Evolutionary conservation across 2,797 vertebrate genomes (phyloP).

Genomic region (Pelochelys cantorii): DNA sequence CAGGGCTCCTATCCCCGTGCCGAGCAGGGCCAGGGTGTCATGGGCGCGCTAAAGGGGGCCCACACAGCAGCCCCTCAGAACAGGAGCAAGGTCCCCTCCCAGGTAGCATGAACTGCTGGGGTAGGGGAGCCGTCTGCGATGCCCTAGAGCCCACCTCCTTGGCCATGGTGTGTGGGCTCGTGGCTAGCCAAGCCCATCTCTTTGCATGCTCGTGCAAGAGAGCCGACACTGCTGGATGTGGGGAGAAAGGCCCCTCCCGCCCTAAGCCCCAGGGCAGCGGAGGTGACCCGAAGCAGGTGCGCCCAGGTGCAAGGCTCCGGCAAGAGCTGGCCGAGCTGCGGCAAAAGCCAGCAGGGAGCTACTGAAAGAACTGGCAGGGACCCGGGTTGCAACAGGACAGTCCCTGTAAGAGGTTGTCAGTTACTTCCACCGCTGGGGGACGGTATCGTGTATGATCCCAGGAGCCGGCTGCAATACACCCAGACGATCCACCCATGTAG

Average conservation of each 20-base stretch:
- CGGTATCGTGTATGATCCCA: not conserved
- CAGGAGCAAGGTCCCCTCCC: not conserved
- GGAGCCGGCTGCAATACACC: not conserved
- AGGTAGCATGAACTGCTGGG: not conserved
- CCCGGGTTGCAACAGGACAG: too few species aligned
- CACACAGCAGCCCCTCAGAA: not conserved
- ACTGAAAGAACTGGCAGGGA: too few species aligned
- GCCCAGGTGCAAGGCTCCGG: too few species aligned
- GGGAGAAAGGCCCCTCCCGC: not conserved
- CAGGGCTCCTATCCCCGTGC: not conserved
- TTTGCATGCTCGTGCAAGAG: not conserved
- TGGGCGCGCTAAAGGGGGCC: not conserved
- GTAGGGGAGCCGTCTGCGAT: too few species aligned
- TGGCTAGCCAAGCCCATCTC: not conserved
- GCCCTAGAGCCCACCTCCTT: not conserved
- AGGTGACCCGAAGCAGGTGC: too few species aligned
- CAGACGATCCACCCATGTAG: not conserved
- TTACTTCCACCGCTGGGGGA: too few species aligned
- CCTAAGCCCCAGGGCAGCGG: not conserved
- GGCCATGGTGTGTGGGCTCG: not conserved
- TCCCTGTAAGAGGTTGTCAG: too few species aligned
- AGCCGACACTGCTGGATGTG: not conserved
- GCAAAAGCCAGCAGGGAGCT: too few species aligned
- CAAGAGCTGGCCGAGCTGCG: too few species aligned
- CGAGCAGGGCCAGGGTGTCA: not conserved